A percentile compares a stretch with the other conserved stretches of the same genome.
Conservation (phyloP, 2,113 vertebrate genomes). For the Oxyruncus cristatus region DNA sequence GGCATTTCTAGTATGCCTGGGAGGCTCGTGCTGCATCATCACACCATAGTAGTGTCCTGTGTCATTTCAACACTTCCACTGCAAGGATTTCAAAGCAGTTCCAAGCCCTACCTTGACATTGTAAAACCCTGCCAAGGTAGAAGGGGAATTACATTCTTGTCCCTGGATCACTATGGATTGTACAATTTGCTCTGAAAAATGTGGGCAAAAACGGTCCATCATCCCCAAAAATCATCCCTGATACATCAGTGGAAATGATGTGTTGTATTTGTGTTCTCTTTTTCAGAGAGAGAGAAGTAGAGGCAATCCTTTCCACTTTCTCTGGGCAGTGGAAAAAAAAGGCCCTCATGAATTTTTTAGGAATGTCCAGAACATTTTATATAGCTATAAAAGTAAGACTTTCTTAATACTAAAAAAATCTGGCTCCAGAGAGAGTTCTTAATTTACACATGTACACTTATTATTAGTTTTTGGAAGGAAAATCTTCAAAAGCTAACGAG, state of each 20-base stretch:
- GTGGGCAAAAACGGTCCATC: neutral
- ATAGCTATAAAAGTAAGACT: neutral
- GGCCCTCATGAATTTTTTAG: neutral
- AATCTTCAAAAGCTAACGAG: neutral
- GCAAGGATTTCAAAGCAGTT: neutral
- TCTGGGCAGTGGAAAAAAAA: neutral
- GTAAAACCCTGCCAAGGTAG: neutral
- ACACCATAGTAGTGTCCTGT: neutral
- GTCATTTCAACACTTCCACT: neutral
- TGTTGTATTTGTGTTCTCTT: neutral
- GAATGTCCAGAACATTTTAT: neutral
- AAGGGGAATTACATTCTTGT: neutral
- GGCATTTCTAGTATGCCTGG: neutral
- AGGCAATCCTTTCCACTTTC: neutral
- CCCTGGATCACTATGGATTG: neutral
- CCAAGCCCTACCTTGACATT: neutral
- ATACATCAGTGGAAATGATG: neutral
- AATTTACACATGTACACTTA: neutral
- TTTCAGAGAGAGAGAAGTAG: neutral
- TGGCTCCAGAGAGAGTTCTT: neutral
- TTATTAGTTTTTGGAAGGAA: neutral
- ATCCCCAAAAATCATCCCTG: neutral
- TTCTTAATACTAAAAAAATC: neutral
- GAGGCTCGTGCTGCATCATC: neutral
- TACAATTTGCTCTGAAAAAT: neutral